Evolutionary conservation across 1,140 invertebrate genomes (phyloP), one percentile per base, ranked within the genome.

Genomic region (Rhizoglyphus robini): DNA sequence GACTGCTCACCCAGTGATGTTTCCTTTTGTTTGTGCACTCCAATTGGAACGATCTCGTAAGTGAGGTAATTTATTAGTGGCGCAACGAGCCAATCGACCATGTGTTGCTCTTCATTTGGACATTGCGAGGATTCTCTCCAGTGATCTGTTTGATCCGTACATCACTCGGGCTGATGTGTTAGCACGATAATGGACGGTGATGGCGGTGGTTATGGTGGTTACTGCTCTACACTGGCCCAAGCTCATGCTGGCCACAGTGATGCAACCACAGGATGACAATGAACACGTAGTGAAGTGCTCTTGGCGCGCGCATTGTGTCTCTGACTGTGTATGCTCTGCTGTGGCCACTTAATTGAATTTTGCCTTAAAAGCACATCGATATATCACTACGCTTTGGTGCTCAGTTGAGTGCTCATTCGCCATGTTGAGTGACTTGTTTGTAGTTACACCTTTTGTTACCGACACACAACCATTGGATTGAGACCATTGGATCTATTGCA

Each of bases 331-430:
- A 23, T 27, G 8, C 23, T 23, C 8, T 41, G 31, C 23, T 5
- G 20, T 54, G 51, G 51, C 8, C 51, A 54, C 23, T 25, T 54
- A 54, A 54, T 54, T 54, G 51, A 54, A 54, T 54, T 27, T 54
- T 54, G 20, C 51, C 51, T 54, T 54, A 54, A 54, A 54, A 54
- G 51, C 51, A 20, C 51, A 8, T 54, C 15, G 23, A 54, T 54
- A 54, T 54, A 54, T 54, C 51, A 54, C 51, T 23, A 46, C 15
- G 15, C 41, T 46, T 46, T 46, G 15, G 41, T 46, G 15, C 41
- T 23, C 41, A 46, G 41, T 23, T 23, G 41, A 46, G 41, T 46
- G 41, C 41, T 46, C 41, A n/a, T n/a, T n/a, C n/a, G n/a, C n/a
- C n/a, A n/a, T n/a, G n/a, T n/a, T n/a, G n/a, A n/a, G n/a, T n/a